Evolutionary conservation across 2,888 invertebrate species (phyloP).

Genomic region (Ennomos fuscantarius): DNA sequence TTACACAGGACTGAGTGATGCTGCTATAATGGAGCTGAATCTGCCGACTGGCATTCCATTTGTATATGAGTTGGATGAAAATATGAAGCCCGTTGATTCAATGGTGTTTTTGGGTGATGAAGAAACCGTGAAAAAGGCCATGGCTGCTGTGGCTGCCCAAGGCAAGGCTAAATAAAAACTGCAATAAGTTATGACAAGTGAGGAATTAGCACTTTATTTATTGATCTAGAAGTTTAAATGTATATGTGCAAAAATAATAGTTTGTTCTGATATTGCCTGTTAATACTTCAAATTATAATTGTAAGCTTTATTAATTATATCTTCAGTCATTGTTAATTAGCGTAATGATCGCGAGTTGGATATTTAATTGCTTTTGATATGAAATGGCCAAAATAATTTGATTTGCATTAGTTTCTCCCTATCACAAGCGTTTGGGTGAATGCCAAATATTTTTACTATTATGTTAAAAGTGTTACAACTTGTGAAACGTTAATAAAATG

Average conservation of each 20-base stretch:
- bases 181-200: not conserved
- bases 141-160: constrained; percentile 91
- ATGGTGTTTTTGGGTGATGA: constrained; percentile 92
- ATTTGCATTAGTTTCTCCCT: not conserved
- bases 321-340: not conserved
- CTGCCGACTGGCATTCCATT: constrained; percentile 93
- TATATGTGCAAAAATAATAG: not conserved
- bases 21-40: constrained; percentile 90
- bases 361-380: constrained; percentile 10
- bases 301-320: too few relatives aligned
- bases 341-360: constrained; percentile 1
- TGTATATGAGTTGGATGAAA: constrained; percentile 90
- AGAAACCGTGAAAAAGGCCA: constrained; percentile 90
- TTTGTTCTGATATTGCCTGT: too few relatives aligned
- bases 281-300: too few relatives aligned
- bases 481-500: constrained; percentile 44
- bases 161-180: constrained; percentile 88
- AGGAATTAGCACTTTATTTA: constrained; percentile 27
- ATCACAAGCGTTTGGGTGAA: constrained; percentile 25
- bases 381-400: constrained; percentile 2
- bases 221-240: constrained; percentile 18
- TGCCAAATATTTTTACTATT: constrained; percentile 30
- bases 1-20: constrained; percentile 86
- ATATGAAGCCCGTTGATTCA: constrained; percentile 88
- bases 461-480: constrained; percentile 32